Conservation (phyloP, 2,113 vertebrate genomes). For the Pollachius pollachius region DNA sequence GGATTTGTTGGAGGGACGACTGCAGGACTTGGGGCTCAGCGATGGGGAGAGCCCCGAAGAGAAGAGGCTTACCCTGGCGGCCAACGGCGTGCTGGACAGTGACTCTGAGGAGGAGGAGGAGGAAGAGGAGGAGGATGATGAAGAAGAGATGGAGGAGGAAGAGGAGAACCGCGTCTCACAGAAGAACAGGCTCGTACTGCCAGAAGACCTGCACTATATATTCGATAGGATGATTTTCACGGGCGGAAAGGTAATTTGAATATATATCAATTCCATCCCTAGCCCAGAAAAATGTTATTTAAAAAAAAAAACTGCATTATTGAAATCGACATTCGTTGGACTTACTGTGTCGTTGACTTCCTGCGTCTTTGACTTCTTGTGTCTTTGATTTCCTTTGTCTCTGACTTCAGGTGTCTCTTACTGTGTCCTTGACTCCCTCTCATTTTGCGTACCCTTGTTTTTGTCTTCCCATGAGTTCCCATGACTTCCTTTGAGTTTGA, state of each 20-base stretch:
- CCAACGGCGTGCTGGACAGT: conserved; percentile 70
- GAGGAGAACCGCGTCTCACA: conserved; percentile 55
- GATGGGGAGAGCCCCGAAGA: conserved; percentile 19
- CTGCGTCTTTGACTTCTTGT: too few relatives aligned
- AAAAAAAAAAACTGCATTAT: too few relatives aligned
- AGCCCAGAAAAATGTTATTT: too few relatives aligned
- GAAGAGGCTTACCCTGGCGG: conserved; percentile 37
- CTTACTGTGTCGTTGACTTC: too few relatives aligned
- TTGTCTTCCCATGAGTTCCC: too few relatives aligned
- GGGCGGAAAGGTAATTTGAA: conserved; percentile 87
- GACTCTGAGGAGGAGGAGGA: conserved; percentile 46
- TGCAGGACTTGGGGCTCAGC: conserved; percentile 47
- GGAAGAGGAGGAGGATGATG: conserved; percentile 57
- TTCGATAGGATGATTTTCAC: conserved; percentile 97
- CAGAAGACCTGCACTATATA: conserved; percentile 86
- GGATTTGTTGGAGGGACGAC: conserved; percentile 29
- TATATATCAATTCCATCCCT: too few relatives aligned
- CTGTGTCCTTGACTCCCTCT: too few relatives aligned
- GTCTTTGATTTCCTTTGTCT: too few relatives aligned
- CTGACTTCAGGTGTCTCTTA: too few relatives aligned
- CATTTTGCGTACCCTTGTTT: too few relatives aligned
- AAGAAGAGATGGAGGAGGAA: conserved; percentile 53
- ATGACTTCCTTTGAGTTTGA: too few relatives aligned
- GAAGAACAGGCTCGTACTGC: conserved; percentile 54
- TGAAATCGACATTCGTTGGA: too few relatives aligned